These are phyloP conservation scores for Lonchura striata DNA, from an alignment of 2,113 vertebrate species.

Conservation along the genomic window DNA sequence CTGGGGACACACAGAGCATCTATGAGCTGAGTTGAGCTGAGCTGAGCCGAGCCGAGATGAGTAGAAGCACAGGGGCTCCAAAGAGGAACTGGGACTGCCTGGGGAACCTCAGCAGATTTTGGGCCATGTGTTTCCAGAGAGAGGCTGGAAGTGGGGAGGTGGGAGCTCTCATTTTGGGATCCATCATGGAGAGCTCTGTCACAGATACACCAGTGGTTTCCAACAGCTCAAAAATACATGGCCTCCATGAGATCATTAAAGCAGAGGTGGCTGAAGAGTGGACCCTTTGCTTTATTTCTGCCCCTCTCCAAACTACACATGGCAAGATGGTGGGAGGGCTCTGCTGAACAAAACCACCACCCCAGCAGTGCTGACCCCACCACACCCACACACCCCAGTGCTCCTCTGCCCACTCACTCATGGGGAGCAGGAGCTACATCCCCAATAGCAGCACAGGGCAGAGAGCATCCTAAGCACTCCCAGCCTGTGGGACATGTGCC, in stretches of 20 bases:
- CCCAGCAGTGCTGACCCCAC: accelerated
- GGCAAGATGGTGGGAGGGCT: neutral
- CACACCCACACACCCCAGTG: neutral
- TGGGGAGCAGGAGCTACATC: neutral
- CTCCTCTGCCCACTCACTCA: accelerated
- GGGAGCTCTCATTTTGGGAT: neutral
- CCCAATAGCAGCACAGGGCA: neutral
- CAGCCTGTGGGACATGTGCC: neutral
- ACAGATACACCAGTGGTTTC: neutral
- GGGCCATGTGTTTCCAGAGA: neutral
- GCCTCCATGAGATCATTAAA: constrained; percentile 13
- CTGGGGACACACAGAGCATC: neutral
- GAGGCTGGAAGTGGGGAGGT: neutral
- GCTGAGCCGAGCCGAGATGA: neutral
- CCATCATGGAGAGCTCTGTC: neutral
- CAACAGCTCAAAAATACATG: neutral
- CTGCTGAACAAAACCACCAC: neutral
- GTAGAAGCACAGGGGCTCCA: accelerated
- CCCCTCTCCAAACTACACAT: neutral
- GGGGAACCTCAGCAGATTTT: neutral
- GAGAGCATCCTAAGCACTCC: neutral
- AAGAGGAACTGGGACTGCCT: accelerated
- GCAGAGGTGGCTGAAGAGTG: neutral
- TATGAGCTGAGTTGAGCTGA: neutral
- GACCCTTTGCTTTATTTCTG: neutral